Base-by-base conservation (phyloP, 1,140 invertebrate species). In the Musca vetustissima region DNA sequence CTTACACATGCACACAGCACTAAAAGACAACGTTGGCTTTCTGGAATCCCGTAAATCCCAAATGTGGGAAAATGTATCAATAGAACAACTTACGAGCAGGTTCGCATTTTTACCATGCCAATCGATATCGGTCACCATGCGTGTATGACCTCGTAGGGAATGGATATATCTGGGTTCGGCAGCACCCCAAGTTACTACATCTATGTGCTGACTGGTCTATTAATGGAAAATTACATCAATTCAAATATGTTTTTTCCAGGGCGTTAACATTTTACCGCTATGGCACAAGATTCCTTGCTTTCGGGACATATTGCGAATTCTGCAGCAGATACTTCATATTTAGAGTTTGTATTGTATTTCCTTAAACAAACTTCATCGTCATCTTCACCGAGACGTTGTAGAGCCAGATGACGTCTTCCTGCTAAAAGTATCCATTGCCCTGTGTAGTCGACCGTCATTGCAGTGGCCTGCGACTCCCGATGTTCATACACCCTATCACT, bases 21-120 rank as follows among this genome's bases (percentile, higher is more conserved):
- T 93, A 32, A 97, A 84, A 36, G 93, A 94, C 22, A 92, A 79
- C 15, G 88, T 85, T 28, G 95, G 95, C 80, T 91, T 91, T 69
- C 92, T 86, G 6, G 91, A 85, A 83, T 97, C 95, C 78, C 94
- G 85, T 11, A 96, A 85, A 79, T 98, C 96, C 96, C 96, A 98
- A 50, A 98, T 87, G 81, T 96, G 90, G 65, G 95, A 95, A 76
- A 92, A 97, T 52, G 93, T 95, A 80, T 98, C 96, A 47, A 95
- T 93, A 22, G 95, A 97, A 77, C 94, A 96, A 36, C 94, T 95
- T 13, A 95, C 95, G 70, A 98, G 85, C 15, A 95, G 83, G 80
- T 95, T 92, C n/a, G 93, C 89, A 80, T 97, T 91, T 81, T 91
- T 91, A 69, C 90, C 88, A 77, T 96, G 94, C 93, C 96, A 98